Base-by-base conservation (phyloP, 2,113 vertebrate species). In the Xiphorhynchus elegans region DNA sequence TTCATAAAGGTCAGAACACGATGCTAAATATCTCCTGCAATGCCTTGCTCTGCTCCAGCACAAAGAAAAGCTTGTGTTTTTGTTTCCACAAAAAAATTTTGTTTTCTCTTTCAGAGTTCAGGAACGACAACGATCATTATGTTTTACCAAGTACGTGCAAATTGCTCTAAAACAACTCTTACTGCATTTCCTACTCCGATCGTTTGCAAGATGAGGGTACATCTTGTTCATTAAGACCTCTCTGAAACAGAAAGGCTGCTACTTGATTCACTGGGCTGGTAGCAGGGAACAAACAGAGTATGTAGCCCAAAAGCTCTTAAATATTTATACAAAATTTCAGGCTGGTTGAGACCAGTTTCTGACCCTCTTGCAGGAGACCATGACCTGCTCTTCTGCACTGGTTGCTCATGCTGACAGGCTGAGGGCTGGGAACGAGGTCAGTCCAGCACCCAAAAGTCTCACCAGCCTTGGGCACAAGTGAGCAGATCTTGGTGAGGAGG, bases 91-190 rank as follows among this genome's bases (percentile, higher is more conserved):
- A 50, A 53, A 42, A 40, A 68, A n/a, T n/a, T 8, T 49, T 87
- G 13, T 75, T 94, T 74, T 95, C 62, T 83, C 12, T 91, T 96
- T 85, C 95, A 96, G 89, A 90, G 58, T 53, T 62, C 64, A 90
- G 42, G 53, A 87, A 79, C 7, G 42, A 70, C 0, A 3, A 85
- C 47, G 29, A 78, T 46, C 3, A 66, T 50, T 84, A 53, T 72
- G 20, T 52, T 87, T 82, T 58, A 91, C 49, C 37, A 84, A 76
- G 25, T 73, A 52, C 0, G 0, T 39, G 53, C 39, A 78, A 79
- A 79, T 42, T 85, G 70, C 78, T 93, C 83, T 68, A 58, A 75
- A 78, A 29, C 67, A 89, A 60, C 17, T 23, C 67, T 82, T 40
- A 14, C 26, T 75, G 40, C 16, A 8, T 79, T 63, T 75, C 49